A percentile compares a stretch with the other conserved stretches of the same genome.
Conservation (phyloP, 2,888 invertebrate species). For the Paralinhomoeus sp. region DNA sequence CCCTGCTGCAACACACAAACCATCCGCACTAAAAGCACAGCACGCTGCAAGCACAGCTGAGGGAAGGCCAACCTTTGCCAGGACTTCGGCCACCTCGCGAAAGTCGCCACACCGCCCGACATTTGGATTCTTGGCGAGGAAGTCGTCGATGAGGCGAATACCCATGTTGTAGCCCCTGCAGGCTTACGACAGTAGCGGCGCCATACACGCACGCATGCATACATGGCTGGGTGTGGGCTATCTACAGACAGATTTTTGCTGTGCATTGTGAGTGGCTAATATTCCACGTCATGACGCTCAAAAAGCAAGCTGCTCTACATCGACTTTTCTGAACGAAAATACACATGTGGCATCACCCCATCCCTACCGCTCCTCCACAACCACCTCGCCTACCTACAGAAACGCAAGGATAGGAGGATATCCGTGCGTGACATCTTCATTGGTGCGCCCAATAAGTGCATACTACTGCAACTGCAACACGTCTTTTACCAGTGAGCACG, state of each 20-base stretch:
- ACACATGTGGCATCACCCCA: no score
- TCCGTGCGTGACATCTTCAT: no score
- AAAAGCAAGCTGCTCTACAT: no score
- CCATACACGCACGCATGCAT: constrained; percentile 3
- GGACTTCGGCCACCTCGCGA: constrained; percentile 69
- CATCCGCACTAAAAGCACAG: not conserved
- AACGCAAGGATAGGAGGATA: no score
- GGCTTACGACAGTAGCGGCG: no score
- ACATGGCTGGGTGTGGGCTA: not conserved
- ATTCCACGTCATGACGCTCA: no score
- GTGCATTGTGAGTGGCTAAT: not conserved
- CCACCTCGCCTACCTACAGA: no score
- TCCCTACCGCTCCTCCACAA: no score
- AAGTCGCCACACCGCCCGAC: constrained; percentile 76
- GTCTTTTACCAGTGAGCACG: not conserved
- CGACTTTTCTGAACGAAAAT: no score
- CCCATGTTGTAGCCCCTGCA: constrained; percentile 92
- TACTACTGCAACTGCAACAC: not conserved
- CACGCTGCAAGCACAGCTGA: not conserved
- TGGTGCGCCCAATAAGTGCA: not conserved
- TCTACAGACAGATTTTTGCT: not conserved
- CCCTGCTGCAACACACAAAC: constrained; percentile 31
- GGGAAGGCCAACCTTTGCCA: constrained; percentile 25
- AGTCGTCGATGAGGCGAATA: constrained; percentile 85
- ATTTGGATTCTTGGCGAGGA: constrained; percentile 59